Conservation (phyloP, 2,113 vertebrate species). For the Penelope pileata region DNA sequence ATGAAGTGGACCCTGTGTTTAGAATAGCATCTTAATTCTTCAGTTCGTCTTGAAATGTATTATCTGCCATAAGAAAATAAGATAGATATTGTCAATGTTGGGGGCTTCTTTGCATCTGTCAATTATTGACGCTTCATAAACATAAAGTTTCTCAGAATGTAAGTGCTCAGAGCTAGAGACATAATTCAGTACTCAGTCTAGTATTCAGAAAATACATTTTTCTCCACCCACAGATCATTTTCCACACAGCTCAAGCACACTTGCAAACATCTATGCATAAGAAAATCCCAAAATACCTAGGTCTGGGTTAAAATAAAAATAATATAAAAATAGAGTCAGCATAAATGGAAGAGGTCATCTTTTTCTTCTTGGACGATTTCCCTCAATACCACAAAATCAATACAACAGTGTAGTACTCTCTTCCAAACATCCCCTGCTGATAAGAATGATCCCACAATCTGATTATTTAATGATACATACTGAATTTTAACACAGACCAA, state of each 20-base stretch:
- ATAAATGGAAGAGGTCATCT: neutral
- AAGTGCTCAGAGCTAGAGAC: too few relatives aligned
- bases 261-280: neutral
- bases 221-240: neutral
- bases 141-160: neutral
- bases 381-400: conserved; percentile 1
- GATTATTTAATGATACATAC: neutral
- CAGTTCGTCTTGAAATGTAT: neutral
- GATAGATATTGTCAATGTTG: neutral
- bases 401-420: neutral
- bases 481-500: neutral
- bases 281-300: neutral
- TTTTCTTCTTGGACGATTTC: neutral
- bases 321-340: neutral
- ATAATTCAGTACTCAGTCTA: neutral
- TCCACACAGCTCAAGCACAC: neutral
- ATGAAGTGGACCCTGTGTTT: neutral
- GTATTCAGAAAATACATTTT: neutral
- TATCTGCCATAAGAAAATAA: neutral
- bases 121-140: neutral
- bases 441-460: neutral
- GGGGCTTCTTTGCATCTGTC: neutral
- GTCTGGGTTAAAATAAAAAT: neutral
- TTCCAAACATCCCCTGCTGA: neutral
- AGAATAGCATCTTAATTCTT: neutral